Evolutionary conservation across 2,797 vertebrate species (phyloP), one percentile per base, ranked within the genome.

Genomic region (Gallinago solitaria): DNA sequence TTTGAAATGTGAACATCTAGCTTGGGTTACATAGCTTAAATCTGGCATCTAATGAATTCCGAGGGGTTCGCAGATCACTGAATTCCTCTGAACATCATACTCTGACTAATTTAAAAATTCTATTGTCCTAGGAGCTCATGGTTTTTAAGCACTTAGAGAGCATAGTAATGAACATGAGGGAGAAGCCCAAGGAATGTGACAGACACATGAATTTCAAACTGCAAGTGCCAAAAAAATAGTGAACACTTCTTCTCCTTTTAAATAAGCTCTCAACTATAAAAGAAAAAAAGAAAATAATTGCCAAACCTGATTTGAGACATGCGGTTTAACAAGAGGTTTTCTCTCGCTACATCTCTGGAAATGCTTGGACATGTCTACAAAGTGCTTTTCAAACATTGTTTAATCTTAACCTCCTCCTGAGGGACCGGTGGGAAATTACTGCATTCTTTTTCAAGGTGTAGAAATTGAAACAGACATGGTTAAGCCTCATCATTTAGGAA

Each of bases 351-450:
- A 30, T 65, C n/a, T 68, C 87, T 90, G 89, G 71, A 93, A 94
- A 73, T 56, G 30, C 69, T 83, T 95, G 61, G 68, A 43, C 81
- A 70, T 59, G 81, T 86, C 87, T 89, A 83, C 82, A 83, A 96
- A 94, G 60, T 59, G 68, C 87, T 96, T 93, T 91, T 80, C 84
- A 92, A 87, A 81, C 76, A 73, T 10, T 65, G 57, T 85, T 92
- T 82, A 54, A 86, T 86, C 57, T 88, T 84, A 90, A 81, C 45
- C 63, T 75, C 81, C 54, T 83, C 76, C 69, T 69, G 41, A 10
- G 48, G 43, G 41, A 89, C 48, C 3, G 7, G 41, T 84, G 73
- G 74, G 79, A 94, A 94, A 94, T 80, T 11, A 53, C 27, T 43
- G 30, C 3, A 0, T 85, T 85, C 60, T 69, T 94, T 86, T 71